Conservation (phyloP, 2,113 vertebrate species). For the Dromiciops gliroides region DNA sequence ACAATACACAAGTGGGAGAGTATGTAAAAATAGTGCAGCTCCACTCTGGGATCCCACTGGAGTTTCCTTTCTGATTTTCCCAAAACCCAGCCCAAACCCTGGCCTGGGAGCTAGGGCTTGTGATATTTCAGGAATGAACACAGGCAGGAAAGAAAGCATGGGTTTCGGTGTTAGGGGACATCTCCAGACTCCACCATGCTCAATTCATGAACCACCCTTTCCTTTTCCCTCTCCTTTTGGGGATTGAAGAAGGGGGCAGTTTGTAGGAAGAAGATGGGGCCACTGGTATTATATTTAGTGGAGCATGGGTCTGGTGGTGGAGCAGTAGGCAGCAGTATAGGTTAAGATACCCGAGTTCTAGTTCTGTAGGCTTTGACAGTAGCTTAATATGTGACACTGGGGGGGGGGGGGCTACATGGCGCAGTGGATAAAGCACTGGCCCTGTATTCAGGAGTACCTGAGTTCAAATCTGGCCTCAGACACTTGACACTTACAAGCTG, state of each 20-base stretch:
- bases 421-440: no score
- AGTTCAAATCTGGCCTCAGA: no score
- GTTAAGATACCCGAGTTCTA: neutral
- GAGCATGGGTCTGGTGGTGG: neutral
- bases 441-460: no score
- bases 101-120: neutral
- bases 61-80: neutral
- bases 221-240: neutral
- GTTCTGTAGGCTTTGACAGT: neutral
- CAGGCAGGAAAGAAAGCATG: neutral
- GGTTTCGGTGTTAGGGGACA: neutral
- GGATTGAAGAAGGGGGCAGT: neutral
- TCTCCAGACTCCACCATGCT: neutral
- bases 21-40: constrained; percentile 50
- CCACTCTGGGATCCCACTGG: neutral
- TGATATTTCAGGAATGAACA: neutral
- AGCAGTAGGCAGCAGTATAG: neutral
- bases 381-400: neutral
- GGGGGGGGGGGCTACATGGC: no score
- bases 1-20: constrained; percentile 59
- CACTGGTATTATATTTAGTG: no score
- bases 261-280: neutral
- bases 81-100: neutral
- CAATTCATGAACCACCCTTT: neutral
- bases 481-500: no score